A percentile compares a stretch with the other conserved stretches of the same genome.
Evolutionary conservation across 1,140 invertebrate genomes (phyloP).

Genomic region (Drosophila mayri): DNA sequence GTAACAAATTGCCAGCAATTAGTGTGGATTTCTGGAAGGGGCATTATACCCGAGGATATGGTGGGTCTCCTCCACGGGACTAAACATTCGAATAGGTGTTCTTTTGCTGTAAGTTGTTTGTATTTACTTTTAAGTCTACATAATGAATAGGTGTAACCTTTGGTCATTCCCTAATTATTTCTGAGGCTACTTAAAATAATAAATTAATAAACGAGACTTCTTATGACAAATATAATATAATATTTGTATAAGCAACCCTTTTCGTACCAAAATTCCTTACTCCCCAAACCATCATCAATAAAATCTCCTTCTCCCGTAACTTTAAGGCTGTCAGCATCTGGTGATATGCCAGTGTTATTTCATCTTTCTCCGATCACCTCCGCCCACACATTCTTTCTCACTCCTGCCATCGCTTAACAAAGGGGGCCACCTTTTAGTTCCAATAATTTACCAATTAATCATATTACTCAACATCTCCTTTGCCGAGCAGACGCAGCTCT

Average conservation of each 20-base stretch:
- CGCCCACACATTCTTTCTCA: constrained; percentile 6
- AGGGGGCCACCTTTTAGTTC: constrained; percentile 77
- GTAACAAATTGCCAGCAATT: constrained; percentile 77
- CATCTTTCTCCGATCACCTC: constrained; percentile 40
- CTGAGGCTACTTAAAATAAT: not conserved
- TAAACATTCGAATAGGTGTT: not conserved
- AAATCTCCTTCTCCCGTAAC: constrained; percentile 3
- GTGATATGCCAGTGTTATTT: constrained; percentile 46
- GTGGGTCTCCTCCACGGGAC: not conserved
- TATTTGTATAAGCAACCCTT: too few relatives aligned
- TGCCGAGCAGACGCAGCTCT: constrained; percentile 38
- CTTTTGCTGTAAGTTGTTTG: too few relatives aligned
- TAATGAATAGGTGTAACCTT: not conserved
- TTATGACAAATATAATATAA: too few relatives aligned
- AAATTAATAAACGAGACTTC: not conserved
- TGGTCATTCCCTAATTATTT: not conserved
- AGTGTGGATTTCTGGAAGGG: constrained; percentile 37
- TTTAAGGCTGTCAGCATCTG: constrained; percentile 36
- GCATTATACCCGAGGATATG: constrained; percentile 9
- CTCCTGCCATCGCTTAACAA: constrained; percentile 39
- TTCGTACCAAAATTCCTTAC: not conserved
- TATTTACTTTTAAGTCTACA: not conserved
- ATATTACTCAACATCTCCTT: constrained; percentile 70
- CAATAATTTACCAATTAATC: constrained; percentile 83
- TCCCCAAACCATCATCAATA: constrained; percentile 28